phyloP scores from a whole-genome alignment of 2,113 vertebrate species.

The Rhinolophus ferrumequinum region DNA sequence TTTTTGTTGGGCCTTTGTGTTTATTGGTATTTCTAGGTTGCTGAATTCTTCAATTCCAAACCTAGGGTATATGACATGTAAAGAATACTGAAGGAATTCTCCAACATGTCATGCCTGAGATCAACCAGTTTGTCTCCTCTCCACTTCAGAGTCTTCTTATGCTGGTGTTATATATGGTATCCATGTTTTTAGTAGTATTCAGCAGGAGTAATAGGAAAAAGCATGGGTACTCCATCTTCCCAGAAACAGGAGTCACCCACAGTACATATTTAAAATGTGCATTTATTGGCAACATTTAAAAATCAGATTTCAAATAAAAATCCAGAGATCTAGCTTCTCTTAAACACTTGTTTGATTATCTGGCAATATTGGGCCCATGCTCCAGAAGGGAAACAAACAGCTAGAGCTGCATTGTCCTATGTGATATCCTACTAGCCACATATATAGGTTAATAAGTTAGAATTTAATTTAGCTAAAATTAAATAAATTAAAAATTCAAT shows the following conservation, averaged over 20 bases:
- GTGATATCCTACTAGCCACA: not conserved
- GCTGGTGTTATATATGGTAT: not conserved
- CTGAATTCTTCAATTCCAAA: slow-evolving; percentile 17
- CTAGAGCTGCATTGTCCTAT: not conserved
- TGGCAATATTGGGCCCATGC: not conserved
- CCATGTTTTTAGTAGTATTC: slow-evolving; percentile 1
- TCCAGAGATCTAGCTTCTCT: slow-evolving; percentile 21
- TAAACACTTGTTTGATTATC: not conserved
- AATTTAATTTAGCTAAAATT: slow-evolving; percentile 11
- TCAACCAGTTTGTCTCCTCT: not conserved
- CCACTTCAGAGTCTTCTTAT: not conserved
- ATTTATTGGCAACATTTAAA: slow-evolving; percentile 27
- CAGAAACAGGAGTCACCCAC: not conserved
- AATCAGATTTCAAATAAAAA: slow-evolving; percentile 48
- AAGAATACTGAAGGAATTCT: not conserved
- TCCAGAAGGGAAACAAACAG: not conserved
- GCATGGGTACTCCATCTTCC: not conserved
- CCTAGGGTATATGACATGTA: not conserved
- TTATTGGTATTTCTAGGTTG: not conserved
- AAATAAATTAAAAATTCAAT: not conserved
- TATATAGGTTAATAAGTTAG: not conserved
- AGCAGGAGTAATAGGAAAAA: not conserved
- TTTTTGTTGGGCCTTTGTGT: not conserved
- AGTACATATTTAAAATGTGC: not conserved
- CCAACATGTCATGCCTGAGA: not conserved